These are phyloP conservation scores for Sinocyclocheilus grahami DNA, from an alignment of 2,113 vertebrate species.

Conservation along the genomic window DNA sequence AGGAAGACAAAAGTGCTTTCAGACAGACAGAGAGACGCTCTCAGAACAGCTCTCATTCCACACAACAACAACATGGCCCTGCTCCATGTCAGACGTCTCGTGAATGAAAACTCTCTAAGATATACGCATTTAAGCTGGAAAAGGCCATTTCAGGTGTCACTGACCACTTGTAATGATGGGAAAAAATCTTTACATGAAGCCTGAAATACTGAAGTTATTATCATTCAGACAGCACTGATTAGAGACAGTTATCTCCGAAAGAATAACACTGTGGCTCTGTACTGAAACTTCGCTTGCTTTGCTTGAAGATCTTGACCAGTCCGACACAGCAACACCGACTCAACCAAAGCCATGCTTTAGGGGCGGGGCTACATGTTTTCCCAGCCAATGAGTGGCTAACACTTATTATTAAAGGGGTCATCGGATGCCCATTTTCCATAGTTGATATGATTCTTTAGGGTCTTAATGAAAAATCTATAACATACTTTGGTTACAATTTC, in stretches of 20 bases:
- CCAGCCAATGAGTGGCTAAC: not conserved
- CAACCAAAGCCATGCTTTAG: not conserved
- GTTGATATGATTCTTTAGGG: too few species aligned
- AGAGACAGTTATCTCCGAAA: not conserved
- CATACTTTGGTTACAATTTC: too few species aligned
- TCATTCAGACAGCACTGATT: not conserved
- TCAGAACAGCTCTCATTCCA: not conserved
- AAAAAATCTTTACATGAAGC: not conserved
- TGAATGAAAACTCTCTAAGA: not conserved
- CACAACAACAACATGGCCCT: not conserved
- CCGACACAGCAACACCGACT: not conserved
- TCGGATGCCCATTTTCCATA: too few species aligned
- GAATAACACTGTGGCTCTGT: not conserved
- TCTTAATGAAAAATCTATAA: too few species aligned
- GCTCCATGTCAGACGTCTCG: not conserved
- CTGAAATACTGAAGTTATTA: not conserved
- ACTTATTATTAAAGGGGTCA: too few species aligned
- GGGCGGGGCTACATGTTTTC: not conserved
- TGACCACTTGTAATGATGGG: not conserved
- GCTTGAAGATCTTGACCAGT: not conserved
- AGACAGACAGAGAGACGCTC: constrained; percentile 5
- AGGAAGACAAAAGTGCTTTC: constrained; percentile 52
- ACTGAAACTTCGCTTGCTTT: not conserved
- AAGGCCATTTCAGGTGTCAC: not conserved
- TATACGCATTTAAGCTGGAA: not conserved